Conservation (phyloP, 2,888 invertebrate species). For the Halictus quadricinctus region DNA sequence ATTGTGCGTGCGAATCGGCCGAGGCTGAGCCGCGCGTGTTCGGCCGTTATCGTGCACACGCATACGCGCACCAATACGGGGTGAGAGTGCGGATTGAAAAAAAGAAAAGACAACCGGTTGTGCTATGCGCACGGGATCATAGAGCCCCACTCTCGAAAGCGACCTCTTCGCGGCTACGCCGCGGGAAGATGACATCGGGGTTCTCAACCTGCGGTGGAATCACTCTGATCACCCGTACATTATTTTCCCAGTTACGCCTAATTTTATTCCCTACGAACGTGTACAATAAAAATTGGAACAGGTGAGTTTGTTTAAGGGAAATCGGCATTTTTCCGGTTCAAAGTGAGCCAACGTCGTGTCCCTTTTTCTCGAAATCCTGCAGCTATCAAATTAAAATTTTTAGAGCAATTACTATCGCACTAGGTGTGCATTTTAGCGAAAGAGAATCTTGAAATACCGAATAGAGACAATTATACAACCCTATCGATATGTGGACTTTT, state of each 20-base stretch:
- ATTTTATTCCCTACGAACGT: neutral
- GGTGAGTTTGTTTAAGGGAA: neutral
- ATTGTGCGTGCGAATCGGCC: slow-evolving; percentile 72
- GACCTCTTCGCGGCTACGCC: slow-evolving; percentile 76
- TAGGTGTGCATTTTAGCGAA: no score
- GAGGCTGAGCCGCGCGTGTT: slow-evolving; percentile 58
- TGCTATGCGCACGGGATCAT: slow-evolving; percentile 79
- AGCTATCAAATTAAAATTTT: no score
- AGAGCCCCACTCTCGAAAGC: slow-evolving; percentile 77
- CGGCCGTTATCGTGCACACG: slow-evolving; percentile 54
- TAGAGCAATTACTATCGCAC: no score
- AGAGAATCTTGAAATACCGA: no score
- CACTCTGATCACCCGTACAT: neutral
- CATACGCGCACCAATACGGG: slow-evolving; percentile 61
- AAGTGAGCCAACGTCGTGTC: neutral
- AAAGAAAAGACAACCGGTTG: slow-evolving; percentile 80
- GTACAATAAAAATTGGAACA: neutral
- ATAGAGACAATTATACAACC: no score
- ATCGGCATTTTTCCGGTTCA: no score
- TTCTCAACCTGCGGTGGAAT: slow-evolving; percentile 73
- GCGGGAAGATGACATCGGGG: slow-evolving; percentile 77
- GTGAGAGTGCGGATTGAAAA: slow-evolving; percentile 74
- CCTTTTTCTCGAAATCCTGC: neutral
- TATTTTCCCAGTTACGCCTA: neutral
- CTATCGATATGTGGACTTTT: no score